Conservation (phyloP, 2,113 vertebrate species). For the Zapus hudsonius region DNA sequence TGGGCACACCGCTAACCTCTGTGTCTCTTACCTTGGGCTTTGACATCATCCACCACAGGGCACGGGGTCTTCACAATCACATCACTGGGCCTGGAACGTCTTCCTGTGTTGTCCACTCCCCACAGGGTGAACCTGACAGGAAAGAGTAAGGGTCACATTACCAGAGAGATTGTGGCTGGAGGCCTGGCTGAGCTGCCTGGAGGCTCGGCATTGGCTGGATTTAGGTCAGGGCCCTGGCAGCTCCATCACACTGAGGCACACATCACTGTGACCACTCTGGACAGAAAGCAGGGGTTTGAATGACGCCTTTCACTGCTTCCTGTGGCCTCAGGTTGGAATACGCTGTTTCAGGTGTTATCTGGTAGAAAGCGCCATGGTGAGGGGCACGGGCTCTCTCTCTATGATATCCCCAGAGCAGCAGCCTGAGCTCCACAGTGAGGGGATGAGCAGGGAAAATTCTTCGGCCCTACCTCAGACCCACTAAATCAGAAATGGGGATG, state of each 20-base stretch:
- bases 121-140: conserved; percentile 94
- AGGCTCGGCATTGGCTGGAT: neutral
- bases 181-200: accelerated
- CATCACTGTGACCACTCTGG: neutral
- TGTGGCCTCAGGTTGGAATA: neutral
- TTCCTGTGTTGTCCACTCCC: conserved; percentile 97
- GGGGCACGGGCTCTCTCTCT: neutral
- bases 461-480: neutral
- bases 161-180: neutral
- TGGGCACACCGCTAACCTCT: neutral
- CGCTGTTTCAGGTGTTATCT: accelerated
- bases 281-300: neutral
- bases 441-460: neutral
- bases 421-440: too few species aligned
- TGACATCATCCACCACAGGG: conserved; percentile 97
- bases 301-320: neutral
- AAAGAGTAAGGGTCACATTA: accelerated
- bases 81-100: conserved; percentile 94
- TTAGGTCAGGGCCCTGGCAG: accelerated
- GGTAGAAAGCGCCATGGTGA: neutral
- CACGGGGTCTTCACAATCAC: conserved; percentile 97
- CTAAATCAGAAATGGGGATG: neutral
- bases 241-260: accelerated
- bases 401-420: neutral
- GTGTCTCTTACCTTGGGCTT: conserved; percentile 93